Conservation (phyloP, 2,888 invertebrate species). For the Drosophila testacea region DNA sequence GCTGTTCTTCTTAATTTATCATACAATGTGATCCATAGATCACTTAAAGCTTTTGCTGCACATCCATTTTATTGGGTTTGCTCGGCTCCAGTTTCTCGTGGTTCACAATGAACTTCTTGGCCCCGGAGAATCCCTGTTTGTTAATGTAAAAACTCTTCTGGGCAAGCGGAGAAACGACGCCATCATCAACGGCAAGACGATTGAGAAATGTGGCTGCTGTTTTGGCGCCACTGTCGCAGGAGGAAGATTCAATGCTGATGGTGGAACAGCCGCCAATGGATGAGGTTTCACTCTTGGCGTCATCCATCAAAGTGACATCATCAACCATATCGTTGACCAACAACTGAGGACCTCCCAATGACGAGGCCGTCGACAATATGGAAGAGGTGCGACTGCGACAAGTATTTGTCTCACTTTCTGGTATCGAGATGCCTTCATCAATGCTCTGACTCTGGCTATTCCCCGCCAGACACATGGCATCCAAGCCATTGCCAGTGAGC, state of each 20-base stretch:
- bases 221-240: conserved; percentile 74
- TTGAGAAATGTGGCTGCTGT: conserved; percentile 75
- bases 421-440: conserved; percentile 81
- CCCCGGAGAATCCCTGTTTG: conserved; percentile 77
- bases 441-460: conserved; percentile 80
- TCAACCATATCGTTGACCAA: conserved; percentile 77
- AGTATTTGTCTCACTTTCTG: conserved; percentile 69
- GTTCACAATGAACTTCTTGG: conserved; percentile 79
- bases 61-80: conserved; percentile 53
- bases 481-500: conserved; percentile 39
- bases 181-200: conserved; percentile 69
- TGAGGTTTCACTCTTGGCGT: conserved; percentile 83
- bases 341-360: conserved; percentile 62
- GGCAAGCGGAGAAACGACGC: conserved; percentile 51
- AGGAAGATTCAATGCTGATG: conserved; percentile 80
- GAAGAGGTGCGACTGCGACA: conserved; percentile 68
- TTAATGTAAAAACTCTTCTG: conserved; percentile 80
- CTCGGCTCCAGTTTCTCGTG: conserved; percentile 66
- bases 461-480: conserved; percentile 66
- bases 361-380: conserved; percentile 64
- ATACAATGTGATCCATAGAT: conserved; percentile 35
- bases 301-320: conserved; percentile 83
- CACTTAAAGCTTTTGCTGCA: conserved; percentile 76
- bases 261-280: conserved; percentile 82
- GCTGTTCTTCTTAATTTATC: conserved; percentile 17